Conservation (phyloP, 2,888 invertebrate species). For the Dioctria linearis region DNA sequence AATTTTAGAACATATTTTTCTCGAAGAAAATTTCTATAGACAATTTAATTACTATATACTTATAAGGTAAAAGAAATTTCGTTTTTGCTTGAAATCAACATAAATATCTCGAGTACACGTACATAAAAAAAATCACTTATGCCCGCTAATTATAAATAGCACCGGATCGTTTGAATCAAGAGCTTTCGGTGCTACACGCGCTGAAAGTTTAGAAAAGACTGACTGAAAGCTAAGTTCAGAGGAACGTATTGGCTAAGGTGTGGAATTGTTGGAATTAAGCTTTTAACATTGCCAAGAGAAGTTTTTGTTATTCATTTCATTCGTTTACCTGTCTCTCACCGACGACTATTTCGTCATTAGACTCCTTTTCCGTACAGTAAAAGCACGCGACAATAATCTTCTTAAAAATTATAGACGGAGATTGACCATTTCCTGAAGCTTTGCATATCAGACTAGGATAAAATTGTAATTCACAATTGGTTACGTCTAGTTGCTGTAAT, state of each 20-base stretch:
- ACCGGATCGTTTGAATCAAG: conserved; percentile 28
- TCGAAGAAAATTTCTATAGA: neutral
- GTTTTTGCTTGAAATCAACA: neutral
- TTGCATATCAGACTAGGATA: neutral
- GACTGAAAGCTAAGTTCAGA: conserved; percentile 31
- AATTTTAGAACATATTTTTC: conserved; percentile 4
- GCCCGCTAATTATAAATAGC: conserved; percentile 45
- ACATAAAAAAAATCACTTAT: conserved; percentile 21
- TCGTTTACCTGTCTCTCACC: conserved; percentile 8
- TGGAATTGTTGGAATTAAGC: conserved; percentile 15
- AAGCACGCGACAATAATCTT: conserved; percentile 12
- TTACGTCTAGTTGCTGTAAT: conserved; percentile 5
- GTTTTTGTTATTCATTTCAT: neutral
- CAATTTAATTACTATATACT: neutral
- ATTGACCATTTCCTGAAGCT: conserved; percentile 13
- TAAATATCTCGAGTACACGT: neutral
- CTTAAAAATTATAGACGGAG: neutral
- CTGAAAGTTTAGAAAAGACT: conserved; percentile 46
- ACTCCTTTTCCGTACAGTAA: neutral
- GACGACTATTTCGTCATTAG: neutral
- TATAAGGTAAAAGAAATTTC: neutral
- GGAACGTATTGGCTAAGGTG: neutral
- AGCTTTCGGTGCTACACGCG: conserved; percentile 49
- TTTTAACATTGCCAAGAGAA: conserved; percentile 3
- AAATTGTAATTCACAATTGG: neutral